A percentile compares a stretch with the other conserved stretches of the same genome.
Evolutionary conservation across 2,113 vertebrate genomes (phyloP).

Genomic region (Eulemur macaco): DNA sequence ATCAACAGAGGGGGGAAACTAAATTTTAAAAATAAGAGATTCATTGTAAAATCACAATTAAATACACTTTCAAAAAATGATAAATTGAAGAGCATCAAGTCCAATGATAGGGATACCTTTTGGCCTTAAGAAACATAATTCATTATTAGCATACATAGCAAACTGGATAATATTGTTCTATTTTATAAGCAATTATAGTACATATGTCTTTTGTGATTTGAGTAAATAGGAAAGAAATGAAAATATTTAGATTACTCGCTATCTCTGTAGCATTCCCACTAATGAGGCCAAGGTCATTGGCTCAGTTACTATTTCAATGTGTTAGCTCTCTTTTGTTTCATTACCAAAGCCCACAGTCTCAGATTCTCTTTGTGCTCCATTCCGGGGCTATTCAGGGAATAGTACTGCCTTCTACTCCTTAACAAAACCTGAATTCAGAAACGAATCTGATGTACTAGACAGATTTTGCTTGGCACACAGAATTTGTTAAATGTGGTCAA

Average conservation of each 20-base stretch:
- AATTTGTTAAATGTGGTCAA: conserved; percentile 15
- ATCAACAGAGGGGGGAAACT: not conserved
- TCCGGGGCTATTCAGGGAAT: not conserved
- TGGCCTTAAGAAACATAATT: not conserved
- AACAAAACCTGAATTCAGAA: conserved; percentile 34
- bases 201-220: conserved; percentile 26
- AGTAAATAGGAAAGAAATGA: conserved; percentile 11
- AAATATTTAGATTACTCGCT: conserved; percentile 26
- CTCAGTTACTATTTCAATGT: not conserved
- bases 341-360: not conserved
- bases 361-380: not conserved
- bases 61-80: not conserved
- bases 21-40: not conserved
- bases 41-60: not conserved
- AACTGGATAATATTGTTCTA: not conserved
- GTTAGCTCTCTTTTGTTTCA: not conserved
- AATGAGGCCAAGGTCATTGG: conserved; percentile 1
- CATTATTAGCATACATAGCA: conserved; percentile 8
- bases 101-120: not conserved
- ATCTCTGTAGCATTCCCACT: not conserved
- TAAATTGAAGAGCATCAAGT: not conserved
- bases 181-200: not conserved
- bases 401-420: not conserved
- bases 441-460: not conserved
- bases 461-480: not conserved